phyloP scores from a whole-genome alignment of 2,113 vertebrate species.

The Istiophorus platypterus region DNA sequence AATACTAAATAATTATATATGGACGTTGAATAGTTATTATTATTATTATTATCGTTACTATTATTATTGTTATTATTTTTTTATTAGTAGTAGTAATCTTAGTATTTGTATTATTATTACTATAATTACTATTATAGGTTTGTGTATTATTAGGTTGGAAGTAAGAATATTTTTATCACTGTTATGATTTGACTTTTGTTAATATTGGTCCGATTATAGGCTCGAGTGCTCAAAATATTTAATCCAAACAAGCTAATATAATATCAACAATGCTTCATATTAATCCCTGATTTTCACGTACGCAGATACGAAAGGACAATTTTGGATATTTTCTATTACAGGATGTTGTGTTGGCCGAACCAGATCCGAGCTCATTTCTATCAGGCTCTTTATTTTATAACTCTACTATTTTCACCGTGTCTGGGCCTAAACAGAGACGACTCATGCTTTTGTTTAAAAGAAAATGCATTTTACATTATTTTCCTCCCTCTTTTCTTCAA shows the following conservation, averaged over 20 bases:
- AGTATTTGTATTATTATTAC: not conserved
- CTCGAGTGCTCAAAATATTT: not conserved
- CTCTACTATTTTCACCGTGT: not conserved
- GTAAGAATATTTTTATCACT: not conserved
- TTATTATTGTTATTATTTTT: too few relatives aligned
- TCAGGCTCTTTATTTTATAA: not conserved
- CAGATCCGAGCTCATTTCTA: not conserved
- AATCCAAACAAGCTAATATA: too few relatives aligned
- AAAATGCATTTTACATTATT: not conserved
- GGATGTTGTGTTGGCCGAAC: not conserved
- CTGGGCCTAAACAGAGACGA: not conserved
- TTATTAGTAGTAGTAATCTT: not conserved
- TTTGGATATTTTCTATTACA: not conserved
- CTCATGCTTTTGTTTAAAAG: not conserved
- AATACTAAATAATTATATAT: not conserved
- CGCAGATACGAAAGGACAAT: not conserved
- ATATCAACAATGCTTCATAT: not conserved
- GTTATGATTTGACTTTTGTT: not conserved
- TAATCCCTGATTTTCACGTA: not conserved
- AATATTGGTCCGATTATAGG: not conserved
- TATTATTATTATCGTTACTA: conserved; percentile 2
- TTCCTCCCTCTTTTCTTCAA: too few relatives aligned
- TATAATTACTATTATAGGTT: not conserved
- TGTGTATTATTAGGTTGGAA: not conserved
- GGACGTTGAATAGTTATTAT: not conserved